These are phyloP conservation scores for Drosophila percnosoma DNA, from an alignment of 2,888 invertebrate genomes.

Conservation along the genomic window DNA sequence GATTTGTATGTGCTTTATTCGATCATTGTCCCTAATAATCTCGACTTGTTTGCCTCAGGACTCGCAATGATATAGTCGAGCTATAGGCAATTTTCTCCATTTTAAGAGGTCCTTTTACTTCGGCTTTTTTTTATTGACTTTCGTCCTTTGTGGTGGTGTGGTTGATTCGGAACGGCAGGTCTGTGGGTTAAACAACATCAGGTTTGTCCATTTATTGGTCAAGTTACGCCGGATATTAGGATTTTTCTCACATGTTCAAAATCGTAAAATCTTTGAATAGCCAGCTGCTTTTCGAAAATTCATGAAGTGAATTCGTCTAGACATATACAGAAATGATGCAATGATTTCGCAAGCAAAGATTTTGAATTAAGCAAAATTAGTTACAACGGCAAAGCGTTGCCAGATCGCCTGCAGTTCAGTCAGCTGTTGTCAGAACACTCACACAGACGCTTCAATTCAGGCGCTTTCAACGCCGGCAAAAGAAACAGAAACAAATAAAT, in stretches of 20 bases:
- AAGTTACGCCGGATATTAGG: too few species aligned
- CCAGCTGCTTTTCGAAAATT: background rate
- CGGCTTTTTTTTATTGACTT: too few species aligned
- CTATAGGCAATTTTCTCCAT: too few species aligned
- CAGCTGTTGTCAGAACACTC: conserved; percentile 26
- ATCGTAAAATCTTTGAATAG: background rate
- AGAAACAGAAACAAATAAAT: conserved; percentile 8
- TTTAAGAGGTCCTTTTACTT: too few species aligned
- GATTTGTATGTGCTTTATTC: too few species aligned
- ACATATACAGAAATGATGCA: background rate
- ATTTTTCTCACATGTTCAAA: background rate
- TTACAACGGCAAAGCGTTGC: conserved; percentile 8
- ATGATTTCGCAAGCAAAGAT: background rate
- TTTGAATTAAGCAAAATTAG: background rate
- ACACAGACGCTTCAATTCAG: background rate
- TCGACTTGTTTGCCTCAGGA: too few species aligned
- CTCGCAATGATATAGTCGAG: too few species aligned
- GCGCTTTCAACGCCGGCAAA: conserved; percentile 31
- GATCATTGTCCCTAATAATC: too few species aligned
- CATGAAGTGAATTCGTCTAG: background rate
- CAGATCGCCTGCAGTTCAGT: conserved; percentile 19
- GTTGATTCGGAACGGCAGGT: background rate
- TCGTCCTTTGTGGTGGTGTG: too few species aligned
- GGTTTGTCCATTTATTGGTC: too few species aligned
- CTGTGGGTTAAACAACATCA: too few species aligned